Evolutionary conservation across 1,140 invertebrate genomes (phyloP).

Genomic region (Scylla paramamosain): DNA sequence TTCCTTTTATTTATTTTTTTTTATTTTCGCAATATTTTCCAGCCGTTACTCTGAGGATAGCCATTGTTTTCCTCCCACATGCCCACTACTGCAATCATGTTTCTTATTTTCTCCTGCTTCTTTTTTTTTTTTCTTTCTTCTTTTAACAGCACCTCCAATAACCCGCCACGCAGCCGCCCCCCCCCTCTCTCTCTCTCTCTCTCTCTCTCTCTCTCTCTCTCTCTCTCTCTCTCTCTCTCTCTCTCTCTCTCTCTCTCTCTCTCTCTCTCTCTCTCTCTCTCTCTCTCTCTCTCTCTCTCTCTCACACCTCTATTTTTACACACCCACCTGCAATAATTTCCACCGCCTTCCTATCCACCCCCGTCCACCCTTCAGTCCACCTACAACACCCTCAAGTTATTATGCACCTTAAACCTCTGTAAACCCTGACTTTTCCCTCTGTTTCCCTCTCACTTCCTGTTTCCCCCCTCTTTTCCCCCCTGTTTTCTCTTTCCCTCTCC

Average conservation of each 20-base stretch:
- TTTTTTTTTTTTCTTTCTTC: neutral
- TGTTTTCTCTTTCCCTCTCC: neutral
- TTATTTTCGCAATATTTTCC: neutral
- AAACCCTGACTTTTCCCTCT: neutral
- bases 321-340: neutral
- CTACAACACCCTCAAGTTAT: neutral
- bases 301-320: neutral
- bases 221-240: neutral
- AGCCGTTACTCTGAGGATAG: neutral
- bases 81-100: neutral
- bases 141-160: too few species aligned
- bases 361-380: neutral
- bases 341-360: neutral
- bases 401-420: neutral
- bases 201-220: neutral
- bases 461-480: neutral
- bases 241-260: conserved; percentile 25
- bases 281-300: neutral
- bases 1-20: too few species aligned
- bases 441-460: neutral
- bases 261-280: neutral
- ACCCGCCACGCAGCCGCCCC: neutral
- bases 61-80: neutral
- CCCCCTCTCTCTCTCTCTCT: neutral
- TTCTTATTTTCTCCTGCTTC: neutral